Evolutionary conservation across 2,888 invertebrate genomes (phyloP).

Genomic region (Ligdia adustata): DNA sequence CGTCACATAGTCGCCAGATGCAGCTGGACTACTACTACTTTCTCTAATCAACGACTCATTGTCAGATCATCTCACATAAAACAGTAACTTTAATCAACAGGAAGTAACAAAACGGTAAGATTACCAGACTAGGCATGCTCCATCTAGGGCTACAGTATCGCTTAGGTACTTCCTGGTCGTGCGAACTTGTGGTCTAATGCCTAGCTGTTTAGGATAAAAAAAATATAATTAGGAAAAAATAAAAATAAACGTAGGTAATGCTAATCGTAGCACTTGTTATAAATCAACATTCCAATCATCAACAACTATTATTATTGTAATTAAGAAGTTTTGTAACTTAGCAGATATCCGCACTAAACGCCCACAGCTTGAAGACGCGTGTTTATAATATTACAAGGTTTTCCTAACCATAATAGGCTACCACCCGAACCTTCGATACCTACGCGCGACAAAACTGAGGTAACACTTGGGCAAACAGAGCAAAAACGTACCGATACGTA

Average conservation of each 20-base stretch:
- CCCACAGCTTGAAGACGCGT: conserved; percentile 50
- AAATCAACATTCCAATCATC: conserved; percentile 44
- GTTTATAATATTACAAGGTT: conserved; percentile 44
- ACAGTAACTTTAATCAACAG: neutral
- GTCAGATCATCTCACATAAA: conserved; percentile 5
- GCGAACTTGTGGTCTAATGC: too few relatives aligned
- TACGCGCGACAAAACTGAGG: conserved; percentile 51
- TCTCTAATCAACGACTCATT: conserved; percentile 58
- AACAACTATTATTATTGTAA: conserved; percentile 52
- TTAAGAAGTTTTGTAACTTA: conserved; percentile 36
- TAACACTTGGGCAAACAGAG: conserved; percentile 42
- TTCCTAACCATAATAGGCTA: conserved; percentile 49
- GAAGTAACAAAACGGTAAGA: neutral
- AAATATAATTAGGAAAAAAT: neutral
- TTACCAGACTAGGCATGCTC: too few relatives aligned
- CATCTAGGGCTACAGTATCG: too few relatives aligned
- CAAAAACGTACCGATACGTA: conserved; percentile 28
- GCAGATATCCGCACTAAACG: conserved; percentile 36
- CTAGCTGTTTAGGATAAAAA: too few relatives aligned
- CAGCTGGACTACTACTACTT: conserved; percentile 54
- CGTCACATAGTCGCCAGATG: conserved; percentile 22
- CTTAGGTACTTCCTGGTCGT: too few relatives aligned
- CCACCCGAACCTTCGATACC: conserved; percentile 53
- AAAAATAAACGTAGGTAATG: neutral
- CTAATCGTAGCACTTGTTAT: conserved; percentile 9